These are phyloP conservation scores for Drosophila pectinifera DNA, from an alignment of 1,140 invertebrate genomes.

Conservation along the genomic window DNA sequence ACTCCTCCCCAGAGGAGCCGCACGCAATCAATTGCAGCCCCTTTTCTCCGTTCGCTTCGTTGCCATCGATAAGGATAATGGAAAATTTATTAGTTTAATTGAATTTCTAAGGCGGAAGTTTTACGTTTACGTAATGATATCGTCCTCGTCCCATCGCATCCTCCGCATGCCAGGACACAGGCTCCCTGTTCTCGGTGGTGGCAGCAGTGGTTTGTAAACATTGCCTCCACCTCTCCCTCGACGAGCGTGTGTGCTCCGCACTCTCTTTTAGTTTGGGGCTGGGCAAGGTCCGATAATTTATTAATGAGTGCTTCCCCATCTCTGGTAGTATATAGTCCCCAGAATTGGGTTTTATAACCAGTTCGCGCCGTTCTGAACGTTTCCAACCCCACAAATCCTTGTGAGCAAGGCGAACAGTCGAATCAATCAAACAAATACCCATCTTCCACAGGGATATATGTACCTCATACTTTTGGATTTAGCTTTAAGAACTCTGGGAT, in stretches of 20 bases:
- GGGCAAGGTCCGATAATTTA: constrained; percentile 72
- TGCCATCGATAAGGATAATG: constrained; percentile 84
- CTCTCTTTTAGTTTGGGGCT: constrained; percentile 70
- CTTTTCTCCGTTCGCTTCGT: constrained; percentile 42
- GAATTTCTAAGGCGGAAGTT: constrained; percentile 84
- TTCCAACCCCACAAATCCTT: not conserved
- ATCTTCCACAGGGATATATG: not conserved
- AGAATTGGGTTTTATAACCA: not conserved
- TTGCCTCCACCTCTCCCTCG: constrained; percentile 33
- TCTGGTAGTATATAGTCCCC: constrained; percentile 29
- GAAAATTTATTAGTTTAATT: constrained; percentile 85
- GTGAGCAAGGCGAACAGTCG: not conserved
- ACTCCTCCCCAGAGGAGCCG: not conserved
- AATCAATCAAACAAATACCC: not conserved
- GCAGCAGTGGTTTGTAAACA: constrained; percentile 64
- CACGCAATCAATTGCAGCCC: constrained; percentile 45
- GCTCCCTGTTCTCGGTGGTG: constrained; percentile 49
- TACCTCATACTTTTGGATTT: not conserved
- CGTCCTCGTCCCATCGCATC: constrained; percentile 42
- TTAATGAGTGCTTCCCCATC: constrained; percentile 79
- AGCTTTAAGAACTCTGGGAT: not conserved
- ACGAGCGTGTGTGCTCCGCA: constrained; percentile 24
- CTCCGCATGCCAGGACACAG: constrained; percentile 49
- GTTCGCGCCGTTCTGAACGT: not conserved
- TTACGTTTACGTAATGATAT: constrained; percentile 83